Evolutionary conservation across 2,888 invertebrate species (phyloP).

Genomic region (Thumatha senex): DNA sequence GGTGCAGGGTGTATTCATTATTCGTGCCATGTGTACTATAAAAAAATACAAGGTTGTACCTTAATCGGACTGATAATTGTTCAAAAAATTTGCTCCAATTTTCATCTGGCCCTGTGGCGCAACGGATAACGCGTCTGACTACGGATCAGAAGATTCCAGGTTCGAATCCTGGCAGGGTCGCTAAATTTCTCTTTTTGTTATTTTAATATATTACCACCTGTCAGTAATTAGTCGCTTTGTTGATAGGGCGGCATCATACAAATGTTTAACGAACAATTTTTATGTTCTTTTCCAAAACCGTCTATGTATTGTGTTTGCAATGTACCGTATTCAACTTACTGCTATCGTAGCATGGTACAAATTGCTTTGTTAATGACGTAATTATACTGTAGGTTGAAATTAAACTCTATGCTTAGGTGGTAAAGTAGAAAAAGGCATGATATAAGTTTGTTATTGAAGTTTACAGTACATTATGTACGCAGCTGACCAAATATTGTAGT

Average conservation of each 20-base stretch:
- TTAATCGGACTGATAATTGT: no score
- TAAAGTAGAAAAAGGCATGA: conserved; percentile 31
- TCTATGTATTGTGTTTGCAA: conserved; percentile 26
- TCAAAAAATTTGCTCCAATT: conserved; percentile 20
- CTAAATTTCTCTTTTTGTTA: conserved; percentile 31
- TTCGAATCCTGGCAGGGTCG: conserved; percentile 86
- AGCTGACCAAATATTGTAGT: conserved; percentile 83
- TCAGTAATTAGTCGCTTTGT: conserved; percentile 63
- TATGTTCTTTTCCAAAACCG: conserved; percentile 51
- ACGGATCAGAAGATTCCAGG: conserved; percentile 87
- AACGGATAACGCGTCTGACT: conserved; percentile 88
- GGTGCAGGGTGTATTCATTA: no score
- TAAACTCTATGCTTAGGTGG: conserved; percentile 6
- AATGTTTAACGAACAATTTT: conserved; percentile 62
- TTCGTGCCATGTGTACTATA: no score
- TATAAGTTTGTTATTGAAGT: conserved; percentile 38
- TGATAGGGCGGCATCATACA: conserved; percentile 59
- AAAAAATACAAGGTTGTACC: no score
- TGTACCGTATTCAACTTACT: conserved; percentile 43
- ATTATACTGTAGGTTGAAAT: conserved; percentile 19
- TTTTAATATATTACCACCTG: conserved; percentile 41
- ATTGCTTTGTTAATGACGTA: conserved; percentile 38
- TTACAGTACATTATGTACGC: conserved; percentile 59
- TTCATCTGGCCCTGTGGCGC: conserved; percentile 84
- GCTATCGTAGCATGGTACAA: conserved; percentile 41